Percentiles rank a stretch among this genome's conserved stretches.
phyloP scores from a whole-genome alignment of 2,113 vertebrate genomes.

The Microcebus ravelobensis region DNA sequence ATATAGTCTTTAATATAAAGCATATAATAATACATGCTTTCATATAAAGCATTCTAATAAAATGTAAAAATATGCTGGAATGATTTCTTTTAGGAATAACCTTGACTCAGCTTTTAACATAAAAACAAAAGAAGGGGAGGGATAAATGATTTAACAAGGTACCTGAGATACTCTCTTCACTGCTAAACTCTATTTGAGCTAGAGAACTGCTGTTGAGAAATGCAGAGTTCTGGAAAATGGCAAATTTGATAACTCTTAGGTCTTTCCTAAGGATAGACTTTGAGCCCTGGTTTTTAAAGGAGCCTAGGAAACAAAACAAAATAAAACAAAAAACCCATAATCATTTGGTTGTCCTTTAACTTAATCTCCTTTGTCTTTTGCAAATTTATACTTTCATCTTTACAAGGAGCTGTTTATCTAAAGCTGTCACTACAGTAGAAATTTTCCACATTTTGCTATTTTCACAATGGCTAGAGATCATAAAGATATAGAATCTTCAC shows the following conservation, averaged over 20 bases:
- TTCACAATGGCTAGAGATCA: background rate
- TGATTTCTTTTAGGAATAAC: background rate
- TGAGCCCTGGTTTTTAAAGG: background rate
- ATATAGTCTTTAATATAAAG: no score
- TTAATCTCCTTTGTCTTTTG: background rate
- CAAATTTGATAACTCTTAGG: background rate
- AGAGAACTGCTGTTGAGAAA: background rate
- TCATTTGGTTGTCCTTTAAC: background rate
- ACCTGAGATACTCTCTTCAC: background rate
- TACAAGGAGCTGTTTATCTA: background rate
- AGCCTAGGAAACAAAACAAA: background rate
- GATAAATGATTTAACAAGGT: background rate
- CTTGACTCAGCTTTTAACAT: background rate
- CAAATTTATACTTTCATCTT: background rate
- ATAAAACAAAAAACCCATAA: background rate
- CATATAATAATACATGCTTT: background rate
- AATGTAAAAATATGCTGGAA: background rate
- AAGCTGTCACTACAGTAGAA: background rate
- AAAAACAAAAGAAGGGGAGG: background rate
- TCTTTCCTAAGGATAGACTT: background rate
- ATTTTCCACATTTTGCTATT: background rate
- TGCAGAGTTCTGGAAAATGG: background rate
- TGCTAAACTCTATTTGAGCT: background rate
- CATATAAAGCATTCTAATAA: background rate
- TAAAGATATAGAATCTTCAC: background rate